A percentile compares a stretch with the other conserved stretches of the same genome.
Evolutionary conservation across 2,113 vertebrate species (phyloP).

Genomic region (Glaucidium brasilianum): DNA sequence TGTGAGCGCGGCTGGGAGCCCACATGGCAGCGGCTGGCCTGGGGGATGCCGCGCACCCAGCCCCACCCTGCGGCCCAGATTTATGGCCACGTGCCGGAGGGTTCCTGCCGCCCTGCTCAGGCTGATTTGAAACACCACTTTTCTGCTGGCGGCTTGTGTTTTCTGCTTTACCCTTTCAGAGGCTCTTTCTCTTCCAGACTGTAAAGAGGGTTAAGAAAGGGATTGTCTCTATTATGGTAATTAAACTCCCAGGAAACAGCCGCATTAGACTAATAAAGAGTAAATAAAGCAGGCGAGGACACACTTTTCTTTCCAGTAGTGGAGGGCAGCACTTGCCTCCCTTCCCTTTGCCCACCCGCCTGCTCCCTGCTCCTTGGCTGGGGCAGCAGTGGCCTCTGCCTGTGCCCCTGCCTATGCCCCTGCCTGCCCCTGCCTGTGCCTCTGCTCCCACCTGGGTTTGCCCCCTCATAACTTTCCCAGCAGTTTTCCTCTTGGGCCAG

Average conservation of each 20-base stretch:
- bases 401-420: neutral
- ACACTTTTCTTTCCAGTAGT: neutral
- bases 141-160: neutral
- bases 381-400: neutral
- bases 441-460: neutral
- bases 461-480: neutral
- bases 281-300: conserved; percentile 46
- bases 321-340: neutral
- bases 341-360: neutral
- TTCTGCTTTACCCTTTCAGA: neutral
- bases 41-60: fast-evolving
- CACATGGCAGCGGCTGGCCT: fast-evolving
- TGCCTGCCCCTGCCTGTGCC: neutral
- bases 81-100: neutral
- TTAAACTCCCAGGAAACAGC: conserved; percentile 68
- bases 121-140: neutral
- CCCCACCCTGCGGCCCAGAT: neutral
- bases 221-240: conserved; percentile 57
- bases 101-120: neutral
- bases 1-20: neutral
- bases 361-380: neutral
- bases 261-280: conserved; percentile 69
- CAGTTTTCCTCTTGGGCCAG: neutral
- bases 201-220: conserved; percentile 38
- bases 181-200: conserved; percentile 24